Evolutionary conservation across 2,888 invertebrate genomes (phyloP), one percentile per base, ranked within the genome.

Genomic region (Zygaena filipendulae): DNA sequence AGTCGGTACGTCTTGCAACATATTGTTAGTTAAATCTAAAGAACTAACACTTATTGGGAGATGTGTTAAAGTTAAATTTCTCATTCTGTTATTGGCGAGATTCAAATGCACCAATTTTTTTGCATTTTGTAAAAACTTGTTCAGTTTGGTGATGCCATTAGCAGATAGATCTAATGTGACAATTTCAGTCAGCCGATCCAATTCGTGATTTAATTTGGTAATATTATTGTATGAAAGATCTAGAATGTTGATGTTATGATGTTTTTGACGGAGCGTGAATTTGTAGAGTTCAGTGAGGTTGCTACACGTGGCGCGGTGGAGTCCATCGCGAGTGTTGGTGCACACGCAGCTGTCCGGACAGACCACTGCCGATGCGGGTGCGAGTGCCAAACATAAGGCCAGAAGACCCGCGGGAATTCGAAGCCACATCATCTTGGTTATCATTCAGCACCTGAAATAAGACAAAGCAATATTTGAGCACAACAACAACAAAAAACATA

Each of bases 241-340:
- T 29, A 88, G 45, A 38, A 80, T 77, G 38, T 81, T 81, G 33
- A 81, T 75, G 33, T 81, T 80, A 52, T 80, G 75, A 55, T 80
- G 80, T 48, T 72, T 80, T 42, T 72, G 69, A 20, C 63, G 64
- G 24, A 74, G 59, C 21, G 68, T 74, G 43, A 68, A 81, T 48
- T 84, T 93, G 66, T 91, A 88, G 6, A 92, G 85, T 23, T 91
- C 90, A 39, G 88, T 87, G 48, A 92, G 88, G 29, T 84, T 74
- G 32, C 84, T 82, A 54, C 85, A 86, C 36, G 83, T 82, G 14
- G 83, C 81, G 35, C 90, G 81, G 18, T 90, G 85, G 40, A 87
- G 85, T 25, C 84, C 77, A 54, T 88, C 88, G n/a, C 87, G 84
- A 11, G 85, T 83, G 18, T 82, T 79, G 37, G 82, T 82, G 49